Evolutionary conservation across 2,888 invertebrate genomes (phyloP), one percentile per base, ranked within the genome.

Genomic region (Orthonevra nobilis): DNA sequence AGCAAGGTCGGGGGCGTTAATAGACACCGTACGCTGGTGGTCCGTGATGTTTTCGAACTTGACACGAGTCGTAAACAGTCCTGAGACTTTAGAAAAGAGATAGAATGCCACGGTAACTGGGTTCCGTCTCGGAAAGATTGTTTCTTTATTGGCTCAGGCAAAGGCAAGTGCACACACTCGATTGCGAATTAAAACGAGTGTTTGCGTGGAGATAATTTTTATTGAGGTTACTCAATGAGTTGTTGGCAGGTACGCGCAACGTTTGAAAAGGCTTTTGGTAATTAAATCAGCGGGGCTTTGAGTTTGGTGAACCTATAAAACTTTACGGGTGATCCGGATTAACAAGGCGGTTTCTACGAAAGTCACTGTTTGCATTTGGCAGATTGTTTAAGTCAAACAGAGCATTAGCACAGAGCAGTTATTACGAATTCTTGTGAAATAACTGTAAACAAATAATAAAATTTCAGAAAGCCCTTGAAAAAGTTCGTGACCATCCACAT

Each of bases 1-100:
- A 36, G 15, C 58, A 19, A n/a, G n/a, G n/a, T n/a, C n/a, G n/a
- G n/a, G 46, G 38, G n/a, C 36, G 42, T 58, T 44, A 38, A 2
- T 50, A 54, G 40, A 40, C 38, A n/a, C n/a, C n/a, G n/a, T n/a
- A n/a, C n/a, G 54, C 54, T 28, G 77, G 56, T 46, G 77, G 69
- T 64, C 72, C 44, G 42, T 19, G 36, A 38, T 63, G 26, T 66
- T 54, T 50, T 50, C 10, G 2, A 38, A 7, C 30, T 30, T 46
- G 70, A 46, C 10, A 46, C 42, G 52, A 42, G 61, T 54, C 61
- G 9, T 19, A 68, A 40, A 61, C 19, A 46, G 23, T 14, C 42
- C 34, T 28, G 26, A 42, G 17, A 23, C 23, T 23, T 23, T 23
- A 28, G 5, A 7, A 50, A 34, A 9, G 15, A 34, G 32, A 28